Evolutionary conservation across 1,140 invertebrate species (phyloP), one percentile per base, ranked within the genome.

Genomic region (Drosophila murphyi): DNA sequence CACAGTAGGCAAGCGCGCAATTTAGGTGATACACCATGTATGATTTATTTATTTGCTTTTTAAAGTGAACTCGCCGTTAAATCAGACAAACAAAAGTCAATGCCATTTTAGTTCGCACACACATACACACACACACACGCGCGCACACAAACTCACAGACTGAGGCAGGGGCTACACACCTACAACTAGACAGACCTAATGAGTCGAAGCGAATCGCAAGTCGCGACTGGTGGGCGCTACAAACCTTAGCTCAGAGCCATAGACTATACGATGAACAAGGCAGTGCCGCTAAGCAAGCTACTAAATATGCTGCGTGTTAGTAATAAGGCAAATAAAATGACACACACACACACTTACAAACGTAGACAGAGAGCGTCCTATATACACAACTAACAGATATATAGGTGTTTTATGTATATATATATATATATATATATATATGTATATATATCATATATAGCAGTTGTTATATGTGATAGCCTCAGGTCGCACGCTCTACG

Each of bases 281-380:
- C 65, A 78, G 62, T 81, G 82, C 57, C 51, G 63, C 75, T 81
- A 86, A 86, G 78, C 63, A 70, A 83, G 77, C 85, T 77, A 89
- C 85, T 83, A 88, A 89, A 89, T 89, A 88, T 85, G 78, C 86
- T 89, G 85, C 85, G 85, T 89, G 85, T 73, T 82, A 64, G 80
- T 85, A 89, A 89, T 89, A 90, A 81, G 80, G 64, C 78, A 89
- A 89, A 90, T 81, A 85, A 85, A 90, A 76, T 72, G 60, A 50
- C 85, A 68, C 50, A 85, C 41, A 61, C 57, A 60, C 20, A 65
- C 57, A 69, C 4, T 56, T 7, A 55, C 37, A 45, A 20, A 65
- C 62, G 12, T 34, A 35, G n/a, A 35, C 37, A 41, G 43, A 12
- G 59, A 72, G 61, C 89, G 80, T 67, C 85, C 83, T 88, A 88